Conservation (phyloP, 2,888 invertebrate species). For the Apocheima hispidaria region DNA sequence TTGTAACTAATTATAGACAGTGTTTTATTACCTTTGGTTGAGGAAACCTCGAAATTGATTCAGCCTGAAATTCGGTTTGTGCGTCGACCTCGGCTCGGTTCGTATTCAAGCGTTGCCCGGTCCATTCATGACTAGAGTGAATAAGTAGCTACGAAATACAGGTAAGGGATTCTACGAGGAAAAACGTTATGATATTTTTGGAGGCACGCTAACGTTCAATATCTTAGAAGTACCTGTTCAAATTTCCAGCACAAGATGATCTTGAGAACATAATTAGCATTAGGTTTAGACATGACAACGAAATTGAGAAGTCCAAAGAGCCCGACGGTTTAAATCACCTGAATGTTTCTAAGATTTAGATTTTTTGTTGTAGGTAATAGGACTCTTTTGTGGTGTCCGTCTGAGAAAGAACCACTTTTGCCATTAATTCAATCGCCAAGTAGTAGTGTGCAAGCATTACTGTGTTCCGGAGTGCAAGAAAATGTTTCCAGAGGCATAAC, state of each 20-base stretch:
- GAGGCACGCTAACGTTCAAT: neutral
- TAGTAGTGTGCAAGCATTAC: no score
- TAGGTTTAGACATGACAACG: neutral
- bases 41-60: constrained; percentile 21
- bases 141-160: constrained; percentile 23
- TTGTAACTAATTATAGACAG: constrained; percentile 23
- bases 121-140: constrained; percentile 29
- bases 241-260: neutral
- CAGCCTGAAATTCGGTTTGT: constrained; percentile 23
- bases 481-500: no score
- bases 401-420: no score
- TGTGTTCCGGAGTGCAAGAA: no score
- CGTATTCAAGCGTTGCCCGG: constrained; percentile 22
- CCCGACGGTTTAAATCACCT: no score
- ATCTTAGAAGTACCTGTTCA: neutral
- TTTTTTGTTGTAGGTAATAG: no score
- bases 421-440: no score
- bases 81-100: constrained; percentile 16
- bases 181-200: constrained; percentile 17
- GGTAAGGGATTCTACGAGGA: constrained; percentile 28
- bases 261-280: neutral
- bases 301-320: neutral
- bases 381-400: no score
- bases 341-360: no score
- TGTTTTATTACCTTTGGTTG: constrained; percentile 21